A percentile compares a stretch with the other conserved stretches of the same genome.
phyloP scores from a whole-genome alignment of 2,797 vertebrate species.

The Artibeus lituratus region DNA sequence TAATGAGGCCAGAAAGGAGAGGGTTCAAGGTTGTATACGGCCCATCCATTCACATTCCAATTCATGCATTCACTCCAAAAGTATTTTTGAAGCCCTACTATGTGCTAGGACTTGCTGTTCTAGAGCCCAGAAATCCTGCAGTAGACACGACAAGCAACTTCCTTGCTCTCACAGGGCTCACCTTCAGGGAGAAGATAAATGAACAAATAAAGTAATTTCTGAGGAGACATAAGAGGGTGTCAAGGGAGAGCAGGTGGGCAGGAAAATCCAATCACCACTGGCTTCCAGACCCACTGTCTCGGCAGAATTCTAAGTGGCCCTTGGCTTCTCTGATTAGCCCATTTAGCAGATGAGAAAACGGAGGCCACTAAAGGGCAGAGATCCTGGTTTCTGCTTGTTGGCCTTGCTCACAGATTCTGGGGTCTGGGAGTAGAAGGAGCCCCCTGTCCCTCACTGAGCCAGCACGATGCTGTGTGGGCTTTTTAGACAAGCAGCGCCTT shows the following conservation, averaged over 20 bases:
- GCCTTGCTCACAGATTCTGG: neutral
- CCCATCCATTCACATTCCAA: neutral
- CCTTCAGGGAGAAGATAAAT: neutral
- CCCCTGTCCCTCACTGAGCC: neutral
- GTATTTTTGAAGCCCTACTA: too few relatives aligned
- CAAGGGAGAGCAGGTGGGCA: neutral
- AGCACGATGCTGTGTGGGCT: rapidly evolving
- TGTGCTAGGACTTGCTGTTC: neutral
- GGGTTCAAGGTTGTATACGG: neutral
- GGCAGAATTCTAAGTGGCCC: neutral
- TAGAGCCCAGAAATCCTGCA: neutral
- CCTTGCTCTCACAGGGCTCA: neutral
- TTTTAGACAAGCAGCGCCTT: neutral
- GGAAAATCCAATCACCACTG: rapidly evolving
- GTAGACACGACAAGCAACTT: neutral
- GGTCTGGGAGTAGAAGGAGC: neutral
- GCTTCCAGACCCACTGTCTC: neutral
- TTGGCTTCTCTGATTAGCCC: neutral
- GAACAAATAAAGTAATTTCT: neutral
- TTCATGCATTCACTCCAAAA: neutral
- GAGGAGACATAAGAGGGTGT: neutral
- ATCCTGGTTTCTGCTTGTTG: neutral
- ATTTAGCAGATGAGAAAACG: neutral
- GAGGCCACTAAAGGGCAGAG: neutral
- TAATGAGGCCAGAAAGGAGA: neutral